Conservation (phyloP, 2,797 vertebrate genomes). For the Acridotheres tristis region DNA sequence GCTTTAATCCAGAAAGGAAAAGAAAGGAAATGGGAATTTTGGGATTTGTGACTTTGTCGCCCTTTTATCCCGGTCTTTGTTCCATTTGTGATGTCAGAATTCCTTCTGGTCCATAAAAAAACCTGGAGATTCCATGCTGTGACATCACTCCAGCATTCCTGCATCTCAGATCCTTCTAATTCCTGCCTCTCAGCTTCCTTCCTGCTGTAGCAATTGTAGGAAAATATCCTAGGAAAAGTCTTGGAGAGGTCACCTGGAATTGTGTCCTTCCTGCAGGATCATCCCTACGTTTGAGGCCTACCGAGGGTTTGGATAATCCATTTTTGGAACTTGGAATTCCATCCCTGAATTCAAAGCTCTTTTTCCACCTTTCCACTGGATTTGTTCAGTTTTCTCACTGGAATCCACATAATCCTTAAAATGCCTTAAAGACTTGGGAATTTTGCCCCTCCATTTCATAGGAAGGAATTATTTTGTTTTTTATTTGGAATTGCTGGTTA, state of each 20-base stretch:
- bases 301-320: not conserved
- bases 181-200: not conserved
- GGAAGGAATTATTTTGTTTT: not conserved
- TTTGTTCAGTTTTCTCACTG: not conserved
- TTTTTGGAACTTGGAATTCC: not conserved
- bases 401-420: not conserved
- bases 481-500: not conserved
- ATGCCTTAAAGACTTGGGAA: not conserved
- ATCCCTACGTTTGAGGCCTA: not conserved
- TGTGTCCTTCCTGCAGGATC: too few relatives aligned
- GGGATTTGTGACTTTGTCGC: accelerated
- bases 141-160: not conserved
- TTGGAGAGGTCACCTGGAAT: not conserved
- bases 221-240: not conserved
- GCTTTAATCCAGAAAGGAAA: not conserved
- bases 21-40: not conserved
- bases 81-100: accelerated
- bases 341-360: not conserved
- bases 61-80: accelerated
- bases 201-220: not conserved
- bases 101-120: not conserved
- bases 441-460: not conserved
- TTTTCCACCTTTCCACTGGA: not conserved
- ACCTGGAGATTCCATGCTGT: too few relatives aligned
- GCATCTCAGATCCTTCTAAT: not conserved